A percentile compares a stretch with the other conserved stretches of the same genome.
These are phyloP conservation scores for Drosophila leontia DNA, from an alignment of 1,140 invertebrate genomes.

Conservation along the genomic window DNA sequence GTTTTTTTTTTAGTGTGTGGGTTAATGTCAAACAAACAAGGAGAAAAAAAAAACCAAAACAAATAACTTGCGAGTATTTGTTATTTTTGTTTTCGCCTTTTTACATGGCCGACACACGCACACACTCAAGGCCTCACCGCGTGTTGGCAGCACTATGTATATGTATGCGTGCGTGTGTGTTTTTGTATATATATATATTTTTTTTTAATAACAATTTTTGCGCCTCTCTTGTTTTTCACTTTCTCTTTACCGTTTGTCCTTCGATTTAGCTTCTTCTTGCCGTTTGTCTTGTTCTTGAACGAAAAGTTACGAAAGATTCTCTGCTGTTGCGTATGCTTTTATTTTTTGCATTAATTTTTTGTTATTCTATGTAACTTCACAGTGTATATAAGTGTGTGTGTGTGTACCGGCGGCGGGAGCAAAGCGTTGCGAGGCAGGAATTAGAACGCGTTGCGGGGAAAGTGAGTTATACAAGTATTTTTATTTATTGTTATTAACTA, in stretches of 20 bases:
- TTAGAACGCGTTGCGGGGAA: not conserved
- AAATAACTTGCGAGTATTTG: slow-evolving; percentile 14
- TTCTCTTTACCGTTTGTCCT: slow-evolving; percentile 33
- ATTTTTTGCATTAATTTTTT: slow-evolving; percentile 21
- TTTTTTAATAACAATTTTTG: slow-evolving; percentile 22
- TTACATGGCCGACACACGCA: slow-evolving; percentile 11
- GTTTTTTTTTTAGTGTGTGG: slow-evolving; percentile 16
- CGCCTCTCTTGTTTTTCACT: slow-evolving; percentile 23
- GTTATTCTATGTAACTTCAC: slow-evolving; percentile 15
- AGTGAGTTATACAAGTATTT: slow-evolving; percentile 4
- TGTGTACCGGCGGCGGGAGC: slow-evolving; percentile 19
- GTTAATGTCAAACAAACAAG: slow-evolving; percentile 19
- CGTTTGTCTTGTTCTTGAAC: slow-evolving; percentile 6
- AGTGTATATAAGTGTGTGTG: not conserved
- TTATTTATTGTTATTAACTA: slow-evolving; percentile 5
- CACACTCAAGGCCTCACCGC: slow-evolving; percentile 1
- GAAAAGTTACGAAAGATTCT: slow-evolving; percentile 45
- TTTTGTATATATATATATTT: slow-evolving; percentile 1
- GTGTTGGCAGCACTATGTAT: slow-evolving; percentile 2
- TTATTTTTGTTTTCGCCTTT: slow-evolving; percentile 15
- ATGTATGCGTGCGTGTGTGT: not conserved
- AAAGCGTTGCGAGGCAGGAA: slow-evolving; percentile 8
- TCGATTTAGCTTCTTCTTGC: slow-evolving; percentile 30
- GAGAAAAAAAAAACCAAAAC: slow-evolving; percentile 4
- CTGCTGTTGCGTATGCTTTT: slow-evolving; percentile 9